phyloP scores from a whole-genome alignment of 2,888 invertebrate species.

The Morinoia aosen region DNA sequence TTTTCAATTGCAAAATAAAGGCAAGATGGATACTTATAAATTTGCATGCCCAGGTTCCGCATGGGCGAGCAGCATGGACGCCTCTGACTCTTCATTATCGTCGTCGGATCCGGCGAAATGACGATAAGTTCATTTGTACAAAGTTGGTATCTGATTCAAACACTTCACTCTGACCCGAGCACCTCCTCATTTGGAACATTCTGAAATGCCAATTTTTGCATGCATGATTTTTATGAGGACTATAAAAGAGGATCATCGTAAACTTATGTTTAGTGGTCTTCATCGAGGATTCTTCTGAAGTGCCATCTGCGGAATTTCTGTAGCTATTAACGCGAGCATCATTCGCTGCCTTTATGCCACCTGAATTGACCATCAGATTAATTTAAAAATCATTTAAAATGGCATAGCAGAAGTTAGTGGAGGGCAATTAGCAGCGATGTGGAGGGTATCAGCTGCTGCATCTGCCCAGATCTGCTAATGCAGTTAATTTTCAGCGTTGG shows the following conservation, averaged over 20 bases:
- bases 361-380: slow-evolving; percentile 29
- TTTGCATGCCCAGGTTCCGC: background rate
- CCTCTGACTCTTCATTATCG: background rate
- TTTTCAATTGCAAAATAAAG: background rate
- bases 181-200: background rate
- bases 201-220: slow-evolving; percentile 39
- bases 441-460: background rate
- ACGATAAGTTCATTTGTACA: background rate
- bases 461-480: background rate
- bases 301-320: background rate
- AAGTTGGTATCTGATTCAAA: background rate
- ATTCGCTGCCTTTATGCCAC: background rate
- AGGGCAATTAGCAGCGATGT: background rate
- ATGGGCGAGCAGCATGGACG: background rate
- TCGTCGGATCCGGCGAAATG: background rate
- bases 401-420: background rate
- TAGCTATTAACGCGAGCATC: slow-evolving; percentile 23
- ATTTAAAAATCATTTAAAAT: slow-evolving; percentile 45
- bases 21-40: background rate
- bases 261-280: slow-evolving; percentile 23
- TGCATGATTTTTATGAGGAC: slow-evolving; percentile 34
- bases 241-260: background rate
- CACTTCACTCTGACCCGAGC: background rate
- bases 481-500: background rate
- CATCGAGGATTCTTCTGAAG: slow-evolving; percentile 4